Conservation (phyloP, 2,113 vertebrate species). For the Emydura subglobosa region DNA sequence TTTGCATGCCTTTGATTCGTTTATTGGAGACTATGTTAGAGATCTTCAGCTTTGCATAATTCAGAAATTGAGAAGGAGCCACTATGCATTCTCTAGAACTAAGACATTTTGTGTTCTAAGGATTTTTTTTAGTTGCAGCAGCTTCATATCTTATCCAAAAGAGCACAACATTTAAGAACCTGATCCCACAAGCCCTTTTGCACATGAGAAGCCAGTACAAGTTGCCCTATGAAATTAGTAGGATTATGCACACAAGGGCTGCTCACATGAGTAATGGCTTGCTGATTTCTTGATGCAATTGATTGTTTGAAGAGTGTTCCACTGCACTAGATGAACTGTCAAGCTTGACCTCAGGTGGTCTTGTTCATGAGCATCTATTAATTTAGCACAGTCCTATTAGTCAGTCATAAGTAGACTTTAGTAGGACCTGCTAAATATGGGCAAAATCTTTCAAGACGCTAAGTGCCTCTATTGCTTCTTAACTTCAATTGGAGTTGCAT, state of each 20-base stretch:
- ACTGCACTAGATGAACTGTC: not conserved
- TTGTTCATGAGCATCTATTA: conserved; percentile 40
- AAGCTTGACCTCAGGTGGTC: conserved; percentile 43
- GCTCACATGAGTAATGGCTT: not conserved
- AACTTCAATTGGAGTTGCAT: not conserved
- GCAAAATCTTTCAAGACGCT: not conserved
- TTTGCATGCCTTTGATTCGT: not conserved
- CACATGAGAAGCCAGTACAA: not conserved
- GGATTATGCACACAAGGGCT: not conserved
- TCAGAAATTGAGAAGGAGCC: not conserved
- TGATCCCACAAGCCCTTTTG: not conserved
- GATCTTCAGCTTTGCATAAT: not conserved
- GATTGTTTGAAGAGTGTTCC: not conserved
- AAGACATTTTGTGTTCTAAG: not conserved
- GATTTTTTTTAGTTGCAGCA: accelerated
- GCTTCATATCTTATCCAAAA: not conserved
- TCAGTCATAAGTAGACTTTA: conserved; percentile 48
- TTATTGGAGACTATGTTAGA: not conserved
- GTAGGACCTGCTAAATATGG: conserved; percentile 8
- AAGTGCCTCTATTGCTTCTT: not conserved
- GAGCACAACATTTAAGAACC: not conserved
- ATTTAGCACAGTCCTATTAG: conserved; percentile 48
- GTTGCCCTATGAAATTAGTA: not conserved
- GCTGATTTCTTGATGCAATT: not conserved
- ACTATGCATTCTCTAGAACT: not conserved